Conservation (phyloP, 2,113 vertebrate species). For the Marmota flaviventris region DNA sequence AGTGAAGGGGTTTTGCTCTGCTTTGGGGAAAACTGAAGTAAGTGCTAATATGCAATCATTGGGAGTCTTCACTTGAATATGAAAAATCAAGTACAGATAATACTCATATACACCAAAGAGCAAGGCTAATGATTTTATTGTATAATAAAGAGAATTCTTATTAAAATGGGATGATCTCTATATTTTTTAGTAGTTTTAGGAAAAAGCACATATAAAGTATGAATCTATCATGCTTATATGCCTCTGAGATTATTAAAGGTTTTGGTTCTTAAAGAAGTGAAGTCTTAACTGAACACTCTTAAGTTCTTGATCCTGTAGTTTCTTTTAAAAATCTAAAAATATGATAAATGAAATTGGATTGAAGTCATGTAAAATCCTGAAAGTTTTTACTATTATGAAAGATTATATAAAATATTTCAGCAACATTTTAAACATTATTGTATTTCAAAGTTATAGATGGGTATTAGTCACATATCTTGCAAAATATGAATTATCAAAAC, state of each 20-base stretch:
- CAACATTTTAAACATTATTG: slow-evolving; percentile 18
- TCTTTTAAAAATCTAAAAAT: neutral
- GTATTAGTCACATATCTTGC: neutral
- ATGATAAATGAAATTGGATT: neutral
- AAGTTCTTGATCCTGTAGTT: neutral
- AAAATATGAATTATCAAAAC: neutral
- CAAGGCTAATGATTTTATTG: slow-evolving; percentile 17
- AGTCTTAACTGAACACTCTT: neutral
- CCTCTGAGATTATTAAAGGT: neutral
- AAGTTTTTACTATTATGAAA: neutral
- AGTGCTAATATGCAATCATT: slow-evolving; percentile 59
- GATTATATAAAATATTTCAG: neutral
- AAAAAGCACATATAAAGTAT: neutral
- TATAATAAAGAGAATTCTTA: neutral
- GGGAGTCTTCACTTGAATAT: slow-evolving; percentile 31
- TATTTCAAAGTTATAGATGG: neutral
- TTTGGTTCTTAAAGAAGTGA: neutral
- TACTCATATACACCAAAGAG: neutral
- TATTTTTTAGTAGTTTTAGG: neutral
- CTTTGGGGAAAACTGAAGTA: slow-evolving; percentile 46
- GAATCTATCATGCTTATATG: neutral
- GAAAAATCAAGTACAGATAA: slow-evolving; percentile 27
- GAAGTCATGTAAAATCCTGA: neutral
- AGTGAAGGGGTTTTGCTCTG: slow-evolving; percentile 50
- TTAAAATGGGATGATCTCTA: neutral